These are phyloP conservation scores for Drosophila auraria DNA, from an alignment of 1,140 invertebrate genomes.

Conservation along the genomic window DNA sequence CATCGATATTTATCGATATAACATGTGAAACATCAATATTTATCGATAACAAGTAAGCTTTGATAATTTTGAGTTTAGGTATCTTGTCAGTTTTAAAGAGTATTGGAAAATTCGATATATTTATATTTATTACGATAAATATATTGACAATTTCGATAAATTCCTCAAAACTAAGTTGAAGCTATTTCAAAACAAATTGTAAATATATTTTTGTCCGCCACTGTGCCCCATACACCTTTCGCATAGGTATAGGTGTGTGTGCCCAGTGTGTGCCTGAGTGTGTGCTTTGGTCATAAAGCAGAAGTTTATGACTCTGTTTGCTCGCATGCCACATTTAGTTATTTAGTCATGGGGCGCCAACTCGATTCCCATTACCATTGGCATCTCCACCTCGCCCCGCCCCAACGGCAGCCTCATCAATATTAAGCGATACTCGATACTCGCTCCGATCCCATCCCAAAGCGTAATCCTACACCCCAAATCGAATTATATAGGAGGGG, in stretches of 20 bases:
- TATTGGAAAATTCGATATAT: too few species aligned
- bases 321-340: conserved; percentile 73
- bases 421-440: conserved; percentile 77
- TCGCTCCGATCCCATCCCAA: conserved; percentile 10
- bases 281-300: conserved; percentile 65
- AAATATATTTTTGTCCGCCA: neutral
- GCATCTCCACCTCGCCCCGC: neutral
- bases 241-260: conserved; percentile 20
- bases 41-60: too few species aligned
- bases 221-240: conserved; percentile 20
- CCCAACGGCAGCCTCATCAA: conserved; percentile 59
- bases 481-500: conserved; percentile 11
- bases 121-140: too few species aligned
- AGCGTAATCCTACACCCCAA: conserved; percentile 67
- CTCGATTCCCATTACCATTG: conserved; percentile 36
- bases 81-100: too few species aligned
- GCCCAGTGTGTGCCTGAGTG: conserved; percentile 21
- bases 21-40: too few species aligned
- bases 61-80: too few species aligned
- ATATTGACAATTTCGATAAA: too few species aligned
- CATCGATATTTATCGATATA: too few species aligned
- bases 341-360: conserved; percentile 67
- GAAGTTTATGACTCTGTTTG: conserved; percentile 82
- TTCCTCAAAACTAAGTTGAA: neutral
- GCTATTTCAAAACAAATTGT: neutral